Evolutionary conservation across 2,113 vertebrate genomes (phyloP).

Genomic region (Lepus europaeus): DNA sequence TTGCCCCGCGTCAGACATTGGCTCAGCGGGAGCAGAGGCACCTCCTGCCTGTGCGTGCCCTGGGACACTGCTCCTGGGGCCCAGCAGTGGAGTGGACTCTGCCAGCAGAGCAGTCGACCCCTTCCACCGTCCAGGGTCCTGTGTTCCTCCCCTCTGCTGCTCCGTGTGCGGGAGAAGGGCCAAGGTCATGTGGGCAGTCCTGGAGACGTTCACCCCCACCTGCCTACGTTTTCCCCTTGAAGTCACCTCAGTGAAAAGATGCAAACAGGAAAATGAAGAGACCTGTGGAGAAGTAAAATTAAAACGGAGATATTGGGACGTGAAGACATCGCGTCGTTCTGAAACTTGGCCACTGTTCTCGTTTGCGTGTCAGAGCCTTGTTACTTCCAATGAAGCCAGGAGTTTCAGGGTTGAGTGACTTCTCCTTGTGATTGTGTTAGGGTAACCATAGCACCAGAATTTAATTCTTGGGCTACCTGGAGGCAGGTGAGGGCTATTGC

Average conservation of each 20-base stretch:
- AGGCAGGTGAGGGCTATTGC: slow-evolving; percentile 69
- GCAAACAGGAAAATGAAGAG: slow-evolving; percentile 78
- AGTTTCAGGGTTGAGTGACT: slow-evolving; percentile 74
- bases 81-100: background rate
- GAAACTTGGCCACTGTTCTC: slow-evolving; percentile 86
- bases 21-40: background rate
- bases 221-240: slow-evolving; percentile 7
- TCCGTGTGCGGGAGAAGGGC: slow-evolving; percentile 70
- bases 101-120: background rate
- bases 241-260: slow-evolving; percentile 71
- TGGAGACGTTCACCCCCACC: slow-evolving; percentile 17
- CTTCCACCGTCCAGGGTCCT: background rate
- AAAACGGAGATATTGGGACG: slow-evolving; percentile 79
- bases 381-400: slow-evolving; percentile 73
- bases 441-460: slow-evolving; percentile 36
- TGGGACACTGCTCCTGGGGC: background rate
- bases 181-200: slow-evolving; percentile 70
- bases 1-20: background rate
- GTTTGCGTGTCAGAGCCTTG: slow-evolving; percentile 78
- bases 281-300: slow-evolving; percentile 81
- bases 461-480: slow-evolving; percentile 73
- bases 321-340: slow-evolving; percentile 79
- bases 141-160: slow-evolving; percentile 42
- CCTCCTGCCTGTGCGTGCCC: background rate
- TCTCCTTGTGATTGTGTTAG: background rate